Conservation (phyloP, 1,140 invertebrate species). For the Heterodera schachtii region DNA sequence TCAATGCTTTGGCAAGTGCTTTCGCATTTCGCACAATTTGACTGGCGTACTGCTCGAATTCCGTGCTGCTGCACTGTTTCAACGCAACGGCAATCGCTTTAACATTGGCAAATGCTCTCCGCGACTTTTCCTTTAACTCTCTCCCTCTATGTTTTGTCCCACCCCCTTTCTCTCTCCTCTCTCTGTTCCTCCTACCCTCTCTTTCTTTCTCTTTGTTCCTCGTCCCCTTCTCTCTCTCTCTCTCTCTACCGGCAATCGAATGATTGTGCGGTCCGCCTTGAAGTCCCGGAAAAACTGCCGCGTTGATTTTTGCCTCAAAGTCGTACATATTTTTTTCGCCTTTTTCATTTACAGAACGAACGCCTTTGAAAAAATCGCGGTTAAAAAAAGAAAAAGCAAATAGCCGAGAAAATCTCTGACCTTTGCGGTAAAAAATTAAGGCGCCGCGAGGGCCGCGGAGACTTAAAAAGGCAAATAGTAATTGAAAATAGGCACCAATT, state of each 20-base stretch:
- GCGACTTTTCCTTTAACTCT: too few species aligned
- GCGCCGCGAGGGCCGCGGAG: constrained; percentile 78
- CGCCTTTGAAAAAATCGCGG: constrained; percentile 39
- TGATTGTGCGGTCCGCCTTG: constrained; percentile 93
- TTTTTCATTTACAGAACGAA: constrained; percentile 68
- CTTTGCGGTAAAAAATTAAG: constrained; percentile 66
- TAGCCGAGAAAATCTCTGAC: background rate
- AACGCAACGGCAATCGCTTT: constrained; percentile 85
- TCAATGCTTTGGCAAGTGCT: constrained; percentile 67
- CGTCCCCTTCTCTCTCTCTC: background rate
- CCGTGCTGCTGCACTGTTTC: constrained; percentile 78
- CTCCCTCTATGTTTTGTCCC: background rate
- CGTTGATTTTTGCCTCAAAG: constrained; percentile 83
- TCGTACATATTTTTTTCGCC: constrained; percentile 83
- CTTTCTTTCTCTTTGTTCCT: too few species aligned
- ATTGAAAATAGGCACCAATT: too few species aligned
- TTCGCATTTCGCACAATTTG: constrained; percentile 75
- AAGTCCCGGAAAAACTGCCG: constrained; percentile 88
- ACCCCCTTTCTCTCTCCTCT: background rate
- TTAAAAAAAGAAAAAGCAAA: constrained; percentile 8
- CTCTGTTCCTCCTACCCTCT: background rate
- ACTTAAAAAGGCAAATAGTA: background rate
- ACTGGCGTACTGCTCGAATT: constrained; percentile 84
- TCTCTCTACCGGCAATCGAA: constrained; percentile 73
- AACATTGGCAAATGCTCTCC: constrained; percentile 53